Percentiles rank a stretch among this genome's conserved stretches.
Conservation (phyloP, 2,797 vertebrate genomes). For the Phataginus tricuspis region DNA sequence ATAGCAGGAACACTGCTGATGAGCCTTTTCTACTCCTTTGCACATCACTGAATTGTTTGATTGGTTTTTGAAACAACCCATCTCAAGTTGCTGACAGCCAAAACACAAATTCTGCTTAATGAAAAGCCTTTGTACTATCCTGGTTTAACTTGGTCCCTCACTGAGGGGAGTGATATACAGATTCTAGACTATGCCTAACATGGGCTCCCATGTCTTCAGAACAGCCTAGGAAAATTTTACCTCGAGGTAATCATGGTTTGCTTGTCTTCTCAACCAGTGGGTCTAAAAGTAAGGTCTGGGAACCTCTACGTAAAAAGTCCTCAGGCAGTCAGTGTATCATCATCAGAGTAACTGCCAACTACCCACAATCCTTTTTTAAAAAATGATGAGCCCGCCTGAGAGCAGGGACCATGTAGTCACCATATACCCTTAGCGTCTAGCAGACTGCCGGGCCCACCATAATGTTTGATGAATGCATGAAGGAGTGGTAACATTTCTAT, state of each 20-base stretch:
- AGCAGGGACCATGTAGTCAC: background rate
- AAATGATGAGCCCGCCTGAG: background rate
- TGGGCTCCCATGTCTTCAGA: background rate
- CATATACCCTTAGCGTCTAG: background rate
- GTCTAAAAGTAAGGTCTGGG: background rate
- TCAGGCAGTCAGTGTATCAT: background rate
- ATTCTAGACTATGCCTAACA: background rate
- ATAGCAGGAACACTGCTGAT: conserved; percentile 12
- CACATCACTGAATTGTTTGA: conserved; percentile 51
- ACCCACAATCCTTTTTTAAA: background rate
- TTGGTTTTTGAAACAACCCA: conserved; percentile 48
- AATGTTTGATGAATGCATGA: background rate
- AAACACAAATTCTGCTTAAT: conserved; percentile 11
- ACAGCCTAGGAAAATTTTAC: conserved; percentile 12
- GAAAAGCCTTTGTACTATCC: conserved; percentile 27
- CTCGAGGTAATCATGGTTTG: background rate
- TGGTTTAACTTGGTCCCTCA: conserved; percentile 21
- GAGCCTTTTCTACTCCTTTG: conserved; percentile 25
- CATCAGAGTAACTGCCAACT: background rate
- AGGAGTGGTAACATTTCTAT: background rate
- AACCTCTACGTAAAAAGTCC: background rate
- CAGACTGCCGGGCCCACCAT: background rate
- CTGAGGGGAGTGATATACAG: background rate
- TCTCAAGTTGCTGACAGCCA: background rate
- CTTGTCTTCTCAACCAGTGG: background rate